phyloP scores from a whole-genome alignment of 2,113 vertebrate species.

The Thomomys bottae region DNA sequence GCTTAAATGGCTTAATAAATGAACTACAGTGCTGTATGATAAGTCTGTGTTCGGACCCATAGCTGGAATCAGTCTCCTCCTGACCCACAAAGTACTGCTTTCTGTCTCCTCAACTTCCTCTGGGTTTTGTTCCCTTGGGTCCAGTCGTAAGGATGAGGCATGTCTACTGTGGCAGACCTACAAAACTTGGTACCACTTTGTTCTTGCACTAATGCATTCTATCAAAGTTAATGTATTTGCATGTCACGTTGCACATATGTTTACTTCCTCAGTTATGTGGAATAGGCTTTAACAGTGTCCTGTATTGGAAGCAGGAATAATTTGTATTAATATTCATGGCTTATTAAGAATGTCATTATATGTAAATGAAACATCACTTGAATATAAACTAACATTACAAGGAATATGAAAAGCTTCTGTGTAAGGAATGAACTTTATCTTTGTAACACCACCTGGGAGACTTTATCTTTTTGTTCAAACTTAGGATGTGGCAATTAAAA shows the following conservation, averaged over 20 bases:
- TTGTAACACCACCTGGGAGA: neutral
- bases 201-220: neutral
- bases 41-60: rapidly evolving
- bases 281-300: neutral
- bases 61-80: rapidly evolving
- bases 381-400: neutral
- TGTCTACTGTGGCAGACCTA: neutral
- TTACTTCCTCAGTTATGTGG: neutral
- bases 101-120: neutral
- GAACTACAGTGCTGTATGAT: neutral
- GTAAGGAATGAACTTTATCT: neutral
- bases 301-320: neutral
- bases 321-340: neutral
- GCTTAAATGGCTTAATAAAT: neutral
- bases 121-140: neutral
- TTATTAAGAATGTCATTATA: neutral
- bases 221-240: neutral
- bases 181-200: neutral
- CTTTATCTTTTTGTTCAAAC: neutral
- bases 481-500: neutral
- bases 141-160: neutral
- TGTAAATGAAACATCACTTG: neutral
- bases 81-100: neutral
- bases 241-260: neutral
- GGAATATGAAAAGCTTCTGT: neutral